phyloP scores from a whole-genome alignment of 2,888 invertebrate species.

The Cheilosia pagana region DNA sequence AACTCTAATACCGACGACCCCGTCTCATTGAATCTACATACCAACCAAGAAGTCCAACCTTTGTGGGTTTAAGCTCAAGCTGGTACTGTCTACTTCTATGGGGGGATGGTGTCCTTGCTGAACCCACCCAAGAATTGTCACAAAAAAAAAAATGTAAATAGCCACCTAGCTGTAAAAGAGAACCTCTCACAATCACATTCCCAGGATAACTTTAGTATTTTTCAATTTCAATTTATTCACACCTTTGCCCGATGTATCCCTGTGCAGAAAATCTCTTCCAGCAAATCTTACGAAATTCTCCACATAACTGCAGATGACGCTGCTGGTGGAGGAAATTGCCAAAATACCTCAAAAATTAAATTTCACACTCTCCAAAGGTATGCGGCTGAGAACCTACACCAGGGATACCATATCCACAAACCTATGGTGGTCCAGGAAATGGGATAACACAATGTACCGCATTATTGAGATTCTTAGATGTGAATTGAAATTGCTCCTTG shows the following conservation, averaged over 20 bases:
- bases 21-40: too few species aligned
- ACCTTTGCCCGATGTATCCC: background rate
- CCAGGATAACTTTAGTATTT: background rate
- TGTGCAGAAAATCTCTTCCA: slow-evolving; percentile 45
- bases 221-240: slow-evolving; percentile 8
- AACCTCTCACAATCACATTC: background rate
- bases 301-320: slow-evolving; percentile 61
- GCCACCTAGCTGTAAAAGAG: background rate
- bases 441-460: slow-evolving; percentile 51
- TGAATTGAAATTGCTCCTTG: slow-evolving; percentile 64
- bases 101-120: too few species aligned
- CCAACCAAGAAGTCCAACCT: too few species aligned
- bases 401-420: slow-evolving; percentile 55
- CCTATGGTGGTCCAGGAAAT: slow-evolving; percentile 49
- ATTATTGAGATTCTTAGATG: slow-evolving; percentile 69
- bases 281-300: slow-evolving; percentile 60
- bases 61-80: too few species aligned
- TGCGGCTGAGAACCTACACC: slow-evolving; percentile 3
- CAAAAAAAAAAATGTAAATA: background rate
- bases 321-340: slow-evolving; percentile 57
- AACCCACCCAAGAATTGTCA: background rate
- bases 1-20: too few species aligned
- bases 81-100: too few species aligned
- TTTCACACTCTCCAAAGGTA: slow-evolving; percentile 62
- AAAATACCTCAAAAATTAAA: slow-evolving; percentile 73